Evolutionary conservation across 2,797 vertebrate genomes (phyloP), one percentile per base, ranked within the genome.

Genomic region (Pipistrellus pipistrellus): DNA sequence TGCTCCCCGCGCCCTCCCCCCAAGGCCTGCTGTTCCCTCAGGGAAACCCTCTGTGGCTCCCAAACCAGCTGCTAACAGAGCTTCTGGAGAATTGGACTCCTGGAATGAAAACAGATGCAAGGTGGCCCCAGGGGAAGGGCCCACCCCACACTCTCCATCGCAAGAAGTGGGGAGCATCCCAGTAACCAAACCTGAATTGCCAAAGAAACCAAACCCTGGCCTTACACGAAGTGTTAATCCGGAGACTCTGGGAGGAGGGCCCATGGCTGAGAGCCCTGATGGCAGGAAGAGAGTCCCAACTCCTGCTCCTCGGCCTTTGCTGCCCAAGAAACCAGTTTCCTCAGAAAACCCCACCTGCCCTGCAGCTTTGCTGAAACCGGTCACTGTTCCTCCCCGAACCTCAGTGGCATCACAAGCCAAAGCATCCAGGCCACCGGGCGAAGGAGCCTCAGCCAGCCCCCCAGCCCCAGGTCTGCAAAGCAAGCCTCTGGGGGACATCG

Each of bases 41-140:
- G 98, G 98, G 88, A 99, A 99, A 97, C 99, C 99, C 18, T 97
- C 97, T 1, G 87, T 98, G 75, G 97, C 98, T 85, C 97, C 98
- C 41, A 99, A 98, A 96, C 98, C 98, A 88, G 71, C 95, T 59
- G 95, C 96, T 62, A 90, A 97, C 75, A 98, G 97, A 97, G 97
- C 84, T 87, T 98, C 98, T 75, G 98, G 98, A 97, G 99, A 99
- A 17, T 98, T 98, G 69, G 98, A 97, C 90, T 95, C 80, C 10
- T 94, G 97, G 92, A 92, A 97, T 0, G 98, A 98, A 97, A 97
- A 90, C 94, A 98, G 97, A 96, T 96, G 96, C 95, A 95, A 96
- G 92, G 80, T 69, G 93, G 51, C 90, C 48, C 92, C 96, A 76
- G 97, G 96, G 96, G 98, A 98, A 95, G 59, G 97, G 84, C 86